phyloP scores from a whole-genome alignment of 2,888 invertebrate species.

The Eupithecia vulgata region DNA sequence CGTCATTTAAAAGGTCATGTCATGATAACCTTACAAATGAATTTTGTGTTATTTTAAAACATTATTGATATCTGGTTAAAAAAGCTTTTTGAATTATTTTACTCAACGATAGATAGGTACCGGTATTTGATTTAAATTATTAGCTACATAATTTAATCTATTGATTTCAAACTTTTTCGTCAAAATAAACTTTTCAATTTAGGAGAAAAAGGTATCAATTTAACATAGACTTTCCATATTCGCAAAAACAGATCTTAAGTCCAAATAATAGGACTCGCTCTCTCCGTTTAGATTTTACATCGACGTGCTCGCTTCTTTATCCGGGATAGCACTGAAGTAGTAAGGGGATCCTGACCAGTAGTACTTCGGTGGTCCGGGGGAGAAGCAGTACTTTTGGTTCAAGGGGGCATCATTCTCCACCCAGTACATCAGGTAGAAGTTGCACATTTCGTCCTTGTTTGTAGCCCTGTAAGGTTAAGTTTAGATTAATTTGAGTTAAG shows the following conservation, averaged over 20 bases:
- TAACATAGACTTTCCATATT: not conserved
- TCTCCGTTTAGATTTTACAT: constrained; percentile 43
- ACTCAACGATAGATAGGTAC: not conserved
- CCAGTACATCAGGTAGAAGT: constrained; percentile 97
- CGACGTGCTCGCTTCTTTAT: constrained; percentile 85
- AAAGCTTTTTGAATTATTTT: not conserved
- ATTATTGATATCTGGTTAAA: not conserved
- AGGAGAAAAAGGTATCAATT: not conserved
- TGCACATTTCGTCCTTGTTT: constrained; percentile 97
- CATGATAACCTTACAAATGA: not conserved
- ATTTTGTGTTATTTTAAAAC: not conserved
- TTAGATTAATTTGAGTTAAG: not conserved
- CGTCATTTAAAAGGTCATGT: not conserved
- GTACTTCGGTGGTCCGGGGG: constrained; percentile 92
- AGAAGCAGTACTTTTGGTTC: constrained; percentile 92
- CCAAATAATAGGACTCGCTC: not conserved
- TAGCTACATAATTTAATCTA: not conserved
- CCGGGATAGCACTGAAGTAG: constrained; percentile 89
- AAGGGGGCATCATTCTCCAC: constrained; percentile 90
- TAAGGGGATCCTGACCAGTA: constrained; percentile 89
- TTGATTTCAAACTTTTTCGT: not conserved
- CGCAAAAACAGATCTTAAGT: not conserved
- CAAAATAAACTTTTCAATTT: not conserved
- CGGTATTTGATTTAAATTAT: not conserved
- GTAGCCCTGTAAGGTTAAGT: constrained; percentile 85